These are phyloP conservation scores for Hylia prasina DNA, from an alignment of 2,113 vertebrate species.

Conservation along the genomic window DNA sequence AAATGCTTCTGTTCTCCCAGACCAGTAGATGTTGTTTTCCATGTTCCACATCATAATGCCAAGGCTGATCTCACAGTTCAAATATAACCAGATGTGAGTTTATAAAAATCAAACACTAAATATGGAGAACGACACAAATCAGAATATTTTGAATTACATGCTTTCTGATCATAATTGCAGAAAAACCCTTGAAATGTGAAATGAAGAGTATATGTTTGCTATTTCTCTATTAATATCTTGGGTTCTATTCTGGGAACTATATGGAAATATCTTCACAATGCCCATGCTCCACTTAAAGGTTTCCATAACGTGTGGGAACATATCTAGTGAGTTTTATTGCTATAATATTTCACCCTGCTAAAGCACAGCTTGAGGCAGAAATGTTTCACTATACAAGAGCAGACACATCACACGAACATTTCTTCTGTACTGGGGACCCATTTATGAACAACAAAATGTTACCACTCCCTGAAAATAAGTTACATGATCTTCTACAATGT, in stretches of 20 bases:
- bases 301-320: background rate
- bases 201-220: background rate
- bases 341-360: background rate
- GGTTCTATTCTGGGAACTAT: rapidly evolving
- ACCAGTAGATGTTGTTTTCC: background rate
- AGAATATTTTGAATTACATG: background rate
- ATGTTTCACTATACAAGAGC: background rate
- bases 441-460: background rate
- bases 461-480: background rate
- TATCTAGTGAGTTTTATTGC: background rate
- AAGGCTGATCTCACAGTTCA: background rate
- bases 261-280: background rate
- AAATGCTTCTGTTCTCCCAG: background rate
- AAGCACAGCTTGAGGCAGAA: background rate
- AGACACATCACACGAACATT: background rate
- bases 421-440: background rate
- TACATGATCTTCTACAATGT: background rate
- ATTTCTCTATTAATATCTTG: background rate
- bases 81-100: background rate
- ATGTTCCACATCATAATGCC: background rate
- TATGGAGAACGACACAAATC: background rate
- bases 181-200: background rate
- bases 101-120: background rate
- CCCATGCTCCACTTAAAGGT: background rate
- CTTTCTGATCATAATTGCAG: background rate